Percentiles rank a stretch among this genome's conserved stretches.
These are phyloP conservation scores for Trachops cirrhosus DNA, from an alignment of 2,797 vertebrate genomes.

Conservation along the genomic window DNA sequence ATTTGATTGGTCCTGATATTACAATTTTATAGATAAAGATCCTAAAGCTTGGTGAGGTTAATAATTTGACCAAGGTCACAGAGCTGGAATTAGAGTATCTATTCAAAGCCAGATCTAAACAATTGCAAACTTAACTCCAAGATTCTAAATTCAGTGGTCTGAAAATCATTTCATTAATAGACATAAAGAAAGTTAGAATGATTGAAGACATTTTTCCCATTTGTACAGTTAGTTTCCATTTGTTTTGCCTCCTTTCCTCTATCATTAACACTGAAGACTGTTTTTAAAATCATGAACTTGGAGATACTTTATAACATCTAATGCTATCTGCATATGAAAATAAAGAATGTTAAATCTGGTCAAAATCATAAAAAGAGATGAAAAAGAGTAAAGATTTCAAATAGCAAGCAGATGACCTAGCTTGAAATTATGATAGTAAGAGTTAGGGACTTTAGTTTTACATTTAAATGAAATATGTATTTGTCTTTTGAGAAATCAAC, in stretches of 20 bases:
- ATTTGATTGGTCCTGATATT: not conserved
- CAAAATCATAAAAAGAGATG: slow-evolving; percentile 19
- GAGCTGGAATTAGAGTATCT: not conserved
- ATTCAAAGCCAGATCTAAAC: not conserved
- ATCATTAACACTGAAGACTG: slow-evolving; percentile 11
- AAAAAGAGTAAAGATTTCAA: slow-evolving; percentile 15
- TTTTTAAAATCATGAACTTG: not conserved
- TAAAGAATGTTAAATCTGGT: not conserved
- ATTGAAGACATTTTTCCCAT: not conserved
- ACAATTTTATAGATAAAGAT: not conserved
- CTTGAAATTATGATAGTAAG: not conserved
- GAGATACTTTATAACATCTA: not conserved
- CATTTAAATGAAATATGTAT: not conserved
- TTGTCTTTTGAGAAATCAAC: not conserved
- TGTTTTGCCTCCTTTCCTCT: not conserved
- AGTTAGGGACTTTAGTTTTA: not conserved
- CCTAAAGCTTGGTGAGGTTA: not conserved
- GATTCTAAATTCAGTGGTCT: not conserved
- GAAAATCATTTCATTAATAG: not conserved
- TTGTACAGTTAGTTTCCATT: not conserved
- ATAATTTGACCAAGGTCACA: not conserved
- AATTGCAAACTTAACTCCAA: not conserved
- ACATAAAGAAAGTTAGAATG: slow-evolving; percentile 17
- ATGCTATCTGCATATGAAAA: not conserved
- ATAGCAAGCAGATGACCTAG: not conserved